phyloP scores from a whole-genome alignment of 2,888 invertebrate genomes.

The Mythimna lalbum region DNA sequence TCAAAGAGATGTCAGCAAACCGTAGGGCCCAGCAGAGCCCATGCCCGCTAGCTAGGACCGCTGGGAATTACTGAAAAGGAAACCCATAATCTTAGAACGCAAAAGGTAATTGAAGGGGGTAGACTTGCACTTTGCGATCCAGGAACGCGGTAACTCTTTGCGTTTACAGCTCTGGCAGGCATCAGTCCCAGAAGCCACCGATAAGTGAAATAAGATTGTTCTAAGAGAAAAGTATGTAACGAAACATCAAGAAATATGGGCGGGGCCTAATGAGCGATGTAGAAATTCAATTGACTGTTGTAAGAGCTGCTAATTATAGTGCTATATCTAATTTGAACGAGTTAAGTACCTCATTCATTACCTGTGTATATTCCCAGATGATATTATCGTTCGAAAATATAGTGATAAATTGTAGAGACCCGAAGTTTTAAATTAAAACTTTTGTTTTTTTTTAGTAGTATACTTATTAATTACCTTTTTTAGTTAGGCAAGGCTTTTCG shows the following conservation, averaged over 20 bases:
- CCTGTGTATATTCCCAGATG: constrained; percentile 7
- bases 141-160: too few species aligned
- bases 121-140: too few species aligned
- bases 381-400: neutral
- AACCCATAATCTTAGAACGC: too few species aligned
- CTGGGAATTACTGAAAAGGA: too few species aligned
- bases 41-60: too few species aligned
- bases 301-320: constrained; percentile 45
- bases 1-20: too few species aligned
- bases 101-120: too few species aligned
- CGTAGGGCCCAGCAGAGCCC: too few species aligned
- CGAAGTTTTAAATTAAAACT: neutral
- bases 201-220: neutral
- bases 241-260: constrained; percentile 9
- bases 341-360: constrained; percentile 35
- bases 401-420: neutral
- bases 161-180: neutral
- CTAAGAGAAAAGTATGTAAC: constrained; percentile 16
- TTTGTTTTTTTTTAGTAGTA: neutral
- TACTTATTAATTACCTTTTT: neutral
- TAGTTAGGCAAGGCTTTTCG: neutral
- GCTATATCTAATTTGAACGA: constrained; percentile 9
- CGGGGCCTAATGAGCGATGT: constrained; percentile 17
- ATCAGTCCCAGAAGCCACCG: too few species aligned
- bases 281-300: constrained; percentile 40